A percentile compares a stretch with the other conserved stretches of the same genome.
phyloP scores from a whole-genome alignment of 2,113 vertebrate genomes.

The Amblyornis subalaris region DNA sequence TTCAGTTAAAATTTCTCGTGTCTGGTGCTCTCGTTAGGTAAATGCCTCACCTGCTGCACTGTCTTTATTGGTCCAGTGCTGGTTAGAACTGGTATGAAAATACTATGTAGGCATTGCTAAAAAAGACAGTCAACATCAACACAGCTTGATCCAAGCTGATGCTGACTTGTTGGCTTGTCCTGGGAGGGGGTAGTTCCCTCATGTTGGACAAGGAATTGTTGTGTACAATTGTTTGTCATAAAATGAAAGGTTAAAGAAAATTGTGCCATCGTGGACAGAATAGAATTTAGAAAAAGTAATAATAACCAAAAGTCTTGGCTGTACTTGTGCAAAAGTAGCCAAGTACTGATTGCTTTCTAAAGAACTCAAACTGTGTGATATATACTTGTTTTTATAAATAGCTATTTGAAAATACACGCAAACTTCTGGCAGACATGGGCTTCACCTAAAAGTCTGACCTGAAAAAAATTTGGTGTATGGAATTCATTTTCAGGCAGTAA shows the following conservation, averaged over 20 bases:
- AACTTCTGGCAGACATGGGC: not conserved
- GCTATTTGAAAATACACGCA: not conserved
- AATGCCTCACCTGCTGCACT: not conserved
- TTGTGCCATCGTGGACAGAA: not conserved
- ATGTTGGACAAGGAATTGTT: not conserved
- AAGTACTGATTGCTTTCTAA: not conserved
- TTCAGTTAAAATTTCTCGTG: not conserved
- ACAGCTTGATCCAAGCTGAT: not conserved
- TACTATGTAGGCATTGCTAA: not conserved
- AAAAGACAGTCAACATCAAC: not conserved
- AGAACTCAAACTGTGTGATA: not conserved
- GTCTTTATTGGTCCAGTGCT: not conserved
- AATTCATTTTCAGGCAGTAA: not conserved
- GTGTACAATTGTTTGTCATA: not conserved
- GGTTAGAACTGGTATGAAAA: not conserved
- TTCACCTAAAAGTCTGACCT: not conserved
- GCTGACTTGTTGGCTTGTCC: not conserved
- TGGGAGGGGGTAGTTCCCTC: not conserved
- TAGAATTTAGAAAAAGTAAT: constrained; percentile 5
- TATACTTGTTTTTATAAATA: not conserved
- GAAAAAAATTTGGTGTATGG: not conserved
- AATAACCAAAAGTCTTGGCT: not conserved
- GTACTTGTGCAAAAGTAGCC: not conserved
- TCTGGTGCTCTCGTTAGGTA: constrained; percentile 11
- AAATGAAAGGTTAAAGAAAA: constrained; percentile 39